These are phyloP conservation scores for Drosophila paucipuncta DNA, from an alignment of 2,888 invertebrate genomes.

Conservation along the genomic window DNA sequence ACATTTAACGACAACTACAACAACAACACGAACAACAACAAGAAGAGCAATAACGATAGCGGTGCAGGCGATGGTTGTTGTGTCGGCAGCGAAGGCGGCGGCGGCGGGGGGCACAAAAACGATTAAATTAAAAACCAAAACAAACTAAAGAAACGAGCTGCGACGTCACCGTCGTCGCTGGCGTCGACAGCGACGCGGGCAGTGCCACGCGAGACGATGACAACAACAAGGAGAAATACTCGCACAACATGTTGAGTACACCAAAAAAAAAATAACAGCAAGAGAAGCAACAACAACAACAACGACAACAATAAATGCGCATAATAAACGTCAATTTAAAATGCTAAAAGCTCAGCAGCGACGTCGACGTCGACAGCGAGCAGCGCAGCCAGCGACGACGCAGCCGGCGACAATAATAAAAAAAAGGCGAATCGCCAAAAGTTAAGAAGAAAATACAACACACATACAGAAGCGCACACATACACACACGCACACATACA, in stretches of 20 bases:
- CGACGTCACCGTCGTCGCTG: conserved; percentile 31
- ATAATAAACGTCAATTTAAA: conserved; percentile 82
- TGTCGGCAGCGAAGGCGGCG: conserved; percentile 11
- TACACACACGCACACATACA: conserved; percentile 35
- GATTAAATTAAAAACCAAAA: conserved; percentile 82
- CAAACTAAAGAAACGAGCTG: conserved; percentile 77
- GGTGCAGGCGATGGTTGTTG: conserved; percentile 3
- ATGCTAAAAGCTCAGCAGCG: conserved; percentile 73
- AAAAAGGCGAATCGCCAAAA: conserved; percentile 76
- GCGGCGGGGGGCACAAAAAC: conserved; percentile 64
- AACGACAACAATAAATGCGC: conserved; percentile 60
- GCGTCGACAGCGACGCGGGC: conserved; percentile 38
- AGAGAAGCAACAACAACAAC: conserved; percentile 23
- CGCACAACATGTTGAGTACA: conserved; percentile 75
- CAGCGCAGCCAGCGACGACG: conserved; percentile 56
- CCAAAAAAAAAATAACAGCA: conserved; percentile 48
- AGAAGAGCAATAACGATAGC: conserved; percentile 64
- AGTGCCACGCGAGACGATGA: conserved; percentile 58
- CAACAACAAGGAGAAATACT: conserved; percentile 62
- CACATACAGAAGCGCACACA: conserved; percentile 43
- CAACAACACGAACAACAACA: conserved; percentile 38
- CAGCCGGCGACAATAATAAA: conserved; percentile 76
- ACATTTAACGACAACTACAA: conserved; percentile 78
- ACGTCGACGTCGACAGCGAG: conserved; percentile 40
- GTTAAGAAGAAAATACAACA: conserved; percentile 74